Conservation (phyloP, 1,140 invertebrate genomes). For the Mycetomoellerius zeteki region DNA sequence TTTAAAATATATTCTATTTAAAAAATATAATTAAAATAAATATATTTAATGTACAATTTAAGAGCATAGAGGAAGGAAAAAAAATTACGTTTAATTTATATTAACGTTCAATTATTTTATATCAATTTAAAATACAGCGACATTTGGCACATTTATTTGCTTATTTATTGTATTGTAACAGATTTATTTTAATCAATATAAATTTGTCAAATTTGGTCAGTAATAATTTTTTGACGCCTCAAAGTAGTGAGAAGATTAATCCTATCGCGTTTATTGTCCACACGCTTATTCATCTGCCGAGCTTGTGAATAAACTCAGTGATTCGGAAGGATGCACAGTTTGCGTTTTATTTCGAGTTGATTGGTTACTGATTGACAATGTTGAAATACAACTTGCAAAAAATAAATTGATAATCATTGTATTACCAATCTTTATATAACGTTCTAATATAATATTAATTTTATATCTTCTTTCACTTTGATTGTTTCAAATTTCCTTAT, state of each 20-base stretch:
- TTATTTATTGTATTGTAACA: neutral
- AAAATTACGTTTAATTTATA: neutral
- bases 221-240: constrained; percentile 1
- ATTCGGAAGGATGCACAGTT: constrained; percentile 22
- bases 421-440: neutral
- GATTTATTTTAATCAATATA: neutral
- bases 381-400: constrained; percentile 1
- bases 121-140: neutral
- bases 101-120: neutral
- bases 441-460: constrained; percentile 1
- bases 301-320: constrained; percentile 5
- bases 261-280: neutral
- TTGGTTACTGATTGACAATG: constrained; percentile 4
- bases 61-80: neutral
- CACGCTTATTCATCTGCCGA: neutral
- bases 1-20: neutral
- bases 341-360: constrained; percentile 21
- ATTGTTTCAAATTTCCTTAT: neutral
- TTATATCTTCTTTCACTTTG: neutral
- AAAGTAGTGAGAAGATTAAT: neutral
- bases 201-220: neutral
- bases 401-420: neutral
- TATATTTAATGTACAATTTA: neutral
- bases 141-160: neutral
- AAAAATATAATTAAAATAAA: constrained; percentile 6